Evolutionary conservation across 53 echinoderm and acorn worm genomes (phyloP).

Genomic region (Crossaster papposus): DNA sequence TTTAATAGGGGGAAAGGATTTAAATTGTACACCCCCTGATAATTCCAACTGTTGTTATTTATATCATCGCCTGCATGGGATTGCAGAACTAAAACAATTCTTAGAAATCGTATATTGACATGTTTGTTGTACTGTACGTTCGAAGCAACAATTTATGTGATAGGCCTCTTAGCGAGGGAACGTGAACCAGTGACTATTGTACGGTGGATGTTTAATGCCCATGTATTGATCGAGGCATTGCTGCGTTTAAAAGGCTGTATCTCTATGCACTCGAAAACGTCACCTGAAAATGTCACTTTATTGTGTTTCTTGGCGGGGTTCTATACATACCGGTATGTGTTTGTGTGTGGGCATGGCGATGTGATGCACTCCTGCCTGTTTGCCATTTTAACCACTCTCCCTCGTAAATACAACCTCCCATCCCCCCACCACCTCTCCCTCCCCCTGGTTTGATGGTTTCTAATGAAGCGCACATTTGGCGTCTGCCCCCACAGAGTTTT

Average conservation of each 20-base stretch:
- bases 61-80: too few species aligned
- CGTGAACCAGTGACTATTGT: background rate
- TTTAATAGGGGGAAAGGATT: too few species aligned
- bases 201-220: background rate
- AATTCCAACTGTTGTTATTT: too few species aligned
- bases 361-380: background rate
- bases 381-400: constrained; percentile 12
- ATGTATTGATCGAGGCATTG: constrained; percentile 13
- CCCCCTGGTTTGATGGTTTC: constrained; percentile 5
- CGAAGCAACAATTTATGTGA: background rate
- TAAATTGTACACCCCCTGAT: too few species aligned
- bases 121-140: background rate
- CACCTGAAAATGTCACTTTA: constrained; percentile 37
- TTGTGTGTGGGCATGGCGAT: background rate
- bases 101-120: background rate
- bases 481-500: constrained; percentile 18
- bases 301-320: background rate
- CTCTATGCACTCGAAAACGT: background rate
- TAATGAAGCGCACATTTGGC: constrained; percentile 46
- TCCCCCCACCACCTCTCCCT: too few species aligned
- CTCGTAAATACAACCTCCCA: constrained; percentile 35
- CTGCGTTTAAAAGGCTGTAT: background rate
- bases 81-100: too few species aligned
- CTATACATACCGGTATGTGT: constrained; percentile 23
- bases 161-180: background rate